These are phyloP conservation scores for Seriola quinqueradiata DNA, from an alignment of 2,113 vertebrate genomes.

Conservation along the genomic window DNA sequence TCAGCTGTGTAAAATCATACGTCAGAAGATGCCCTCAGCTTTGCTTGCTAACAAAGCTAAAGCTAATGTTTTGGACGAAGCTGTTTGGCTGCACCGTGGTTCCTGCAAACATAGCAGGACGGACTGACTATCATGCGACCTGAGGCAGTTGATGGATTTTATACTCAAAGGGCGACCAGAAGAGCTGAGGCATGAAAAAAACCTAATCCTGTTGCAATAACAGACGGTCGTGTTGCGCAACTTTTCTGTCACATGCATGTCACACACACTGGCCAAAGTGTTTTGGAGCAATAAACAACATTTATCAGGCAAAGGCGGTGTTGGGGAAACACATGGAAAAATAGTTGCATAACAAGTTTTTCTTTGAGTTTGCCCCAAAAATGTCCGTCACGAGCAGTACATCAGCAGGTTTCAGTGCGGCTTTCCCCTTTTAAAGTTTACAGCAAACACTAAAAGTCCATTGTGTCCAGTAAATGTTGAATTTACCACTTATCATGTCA, in stretches of 20 bases:
- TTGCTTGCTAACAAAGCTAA: neutral
- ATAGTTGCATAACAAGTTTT: neutral
- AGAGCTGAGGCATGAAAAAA: conserved; percentile 4
- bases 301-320: neutral
- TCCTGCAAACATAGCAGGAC: conserved; percentile 1
- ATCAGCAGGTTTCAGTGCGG: neutral
- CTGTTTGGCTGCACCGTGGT: neutral
- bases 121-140: neutral
- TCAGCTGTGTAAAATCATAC: neutral
- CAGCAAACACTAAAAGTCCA: neutral
- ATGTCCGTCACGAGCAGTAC: neutral
- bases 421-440: neutral
- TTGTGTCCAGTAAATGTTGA: neutral
- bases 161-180: neutral
- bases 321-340: neutral
- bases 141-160: neutral
- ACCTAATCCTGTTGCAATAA: conserved; percentile 5
- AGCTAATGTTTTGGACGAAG: neutral
- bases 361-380: neutral
- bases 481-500: neutral
- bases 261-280: neutral
- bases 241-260: conserved; percentile 1
- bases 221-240: conserved; percentile 8
- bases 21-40: neutral
- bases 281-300: conserved; percentile 14